These are phyloP conservation scores for Dascyllus trimaculatus DNA, from an alignment of 2,113 vertebrate species.

Conservation along the genomic window DNA sequence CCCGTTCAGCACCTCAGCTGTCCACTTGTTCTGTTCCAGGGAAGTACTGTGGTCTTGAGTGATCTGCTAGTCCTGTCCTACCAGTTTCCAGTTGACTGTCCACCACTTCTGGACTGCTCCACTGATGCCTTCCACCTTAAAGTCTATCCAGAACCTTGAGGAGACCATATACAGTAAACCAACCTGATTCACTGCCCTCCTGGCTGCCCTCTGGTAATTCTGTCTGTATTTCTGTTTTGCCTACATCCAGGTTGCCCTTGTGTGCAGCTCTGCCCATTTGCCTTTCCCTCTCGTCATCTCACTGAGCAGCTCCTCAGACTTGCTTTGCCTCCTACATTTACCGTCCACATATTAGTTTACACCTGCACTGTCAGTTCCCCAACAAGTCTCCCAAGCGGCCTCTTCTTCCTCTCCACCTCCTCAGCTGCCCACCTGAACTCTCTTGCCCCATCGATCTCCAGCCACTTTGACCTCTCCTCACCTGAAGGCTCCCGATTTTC, in stretches of 20 bases:
- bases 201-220: not conserved
- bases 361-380: not conserved
- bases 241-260: not conserved
- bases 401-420: not conserved
- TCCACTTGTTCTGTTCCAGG: not conserved
- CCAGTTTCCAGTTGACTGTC: no score
- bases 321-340: not conserved
- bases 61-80: no score
- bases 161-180: not conserved
- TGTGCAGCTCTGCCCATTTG: not conserved
- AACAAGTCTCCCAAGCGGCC: not conserved
- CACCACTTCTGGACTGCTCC: not conserved
- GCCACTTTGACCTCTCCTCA: not conserved
- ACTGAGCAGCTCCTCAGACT: not conserved
- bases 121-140: not conserved
- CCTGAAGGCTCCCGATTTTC: not conserved
- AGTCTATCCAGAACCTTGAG: not conserved
- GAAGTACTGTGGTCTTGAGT: no score
- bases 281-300: not conserved
- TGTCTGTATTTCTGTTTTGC: not conserved
- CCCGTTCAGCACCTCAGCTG: constrained; percentile 2
- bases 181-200: not conserved
- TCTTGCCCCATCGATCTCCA: not conserved
- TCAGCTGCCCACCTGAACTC: not conserved
- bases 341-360: not conserved